Base-by-base conservation (phyloP, 2,113 vertebrate species). In the Toxostoma redivivum region DNA sequence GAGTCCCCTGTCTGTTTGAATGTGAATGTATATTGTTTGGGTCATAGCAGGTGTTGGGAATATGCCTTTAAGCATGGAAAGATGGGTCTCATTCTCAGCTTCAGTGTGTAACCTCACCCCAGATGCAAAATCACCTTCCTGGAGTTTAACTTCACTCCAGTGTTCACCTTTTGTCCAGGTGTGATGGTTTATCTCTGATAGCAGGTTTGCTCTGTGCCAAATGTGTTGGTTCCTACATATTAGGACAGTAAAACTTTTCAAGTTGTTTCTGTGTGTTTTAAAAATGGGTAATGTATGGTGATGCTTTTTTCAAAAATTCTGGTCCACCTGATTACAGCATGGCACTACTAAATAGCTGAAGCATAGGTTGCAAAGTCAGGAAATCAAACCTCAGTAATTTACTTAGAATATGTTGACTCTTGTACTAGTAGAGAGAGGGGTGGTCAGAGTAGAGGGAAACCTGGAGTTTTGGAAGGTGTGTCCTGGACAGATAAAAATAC, bases 91-190 rank as follows among this genome's bases (percentile, higher is more conserved):
- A 40, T 37, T 92, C 33, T 65, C 48, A 61, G 31, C 53, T 72
- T 57, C 1, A 0, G 22, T 40, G 10, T 28, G 17, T 74, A 44
- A 71, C 57, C 61, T 85, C 0, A 0, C 19, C 25, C 11, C 50
- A 73, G 62, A 14, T 1, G 2, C 16, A n/a, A 47, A 71, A 85
- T 13, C 31, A 74, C 53, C 53, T 88, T 84, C 28, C 37, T 30
- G 45, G 44, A 76, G 27, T 48, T 30, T 50, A 11, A 30, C 16
- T 74, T 78, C 21, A 5, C 25, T 86, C 50, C 38, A 11, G 40
- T 47, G 42, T 53, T 74, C 61, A 35, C 31, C 21, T 76, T 47
- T 53, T 0, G 2, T 24, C n/a, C 30, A 35, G 13, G 21, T 67
- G n/a, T 2, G 5, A 5, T 51, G 45, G 17, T 65, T 76, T 48